Evolutionary conservation across 2,888 invertebrate genomes (phyloP).

Genomic region (Lepetodrilus schrolli): DNA sequence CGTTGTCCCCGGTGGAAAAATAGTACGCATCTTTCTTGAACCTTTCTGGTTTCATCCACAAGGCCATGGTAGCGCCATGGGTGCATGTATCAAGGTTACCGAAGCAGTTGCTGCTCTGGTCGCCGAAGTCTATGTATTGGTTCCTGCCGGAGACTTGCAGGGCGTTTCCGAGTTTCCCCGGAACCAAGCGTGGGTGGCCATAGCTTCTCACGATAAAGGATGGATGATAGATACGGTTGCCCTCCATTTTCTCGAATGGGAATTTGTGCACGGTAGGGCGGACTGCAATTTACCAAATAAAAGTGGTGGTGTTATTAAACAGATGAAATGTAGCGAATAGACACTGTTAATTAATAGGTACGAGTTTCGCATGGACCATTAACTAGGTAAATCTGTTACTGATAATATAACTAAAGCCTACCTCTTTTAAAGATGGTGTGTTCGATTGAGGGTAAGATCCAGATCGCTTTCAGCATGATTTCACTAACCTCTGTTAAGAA

Average conservation of each 20-base stretch:
- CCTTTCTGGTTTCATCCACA: conserved; percentile 61
- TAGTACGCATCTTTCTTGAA: conserved; percentile 43
- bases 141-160: conserved; percentile 52
- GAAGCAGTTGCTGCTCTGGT: conserved; percentile 55
- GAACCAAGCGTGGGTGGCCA: conserved; percentile 51
- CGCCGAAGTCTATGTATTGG: conserved; percentile 59
- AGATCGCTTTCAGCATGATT: too few relatives aligned
- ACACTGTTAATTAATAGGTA: too few relatives aligned
- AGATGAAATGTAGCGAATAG: too few relatives aligned
- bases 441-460: too few relatives aligned
- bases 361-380: too few relatives aligned
- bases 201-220: conserved; percentile 46
- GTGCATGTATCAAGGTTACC: conserved; percentile 65
- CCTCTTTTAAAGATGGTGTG: too few relatives aligned
- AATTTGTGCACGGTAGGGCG: conserved; percentile 62
- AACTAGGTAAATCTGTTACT: too few relatives aligned
- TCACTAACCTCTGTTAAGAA: conserved; percentile 60
- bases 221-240: conserved; percentile 50
- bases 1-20: conserved; percentile 64
- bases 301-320: too few relatives aligned
- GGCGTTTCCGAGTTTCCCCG: conserved; percentile 61
- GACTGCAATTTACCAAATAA: conserved; percentile 54
- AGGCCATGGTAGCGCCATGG: conserved; percentile 57
- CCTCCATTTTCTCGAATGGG: conserved; percentile 58
- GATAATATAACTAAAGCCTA: too few relatives aligned